phyloP scores from a whole-genome alignment of 2,888 invertebrate genomes.

The Darwinula stevensoni region DNA sequence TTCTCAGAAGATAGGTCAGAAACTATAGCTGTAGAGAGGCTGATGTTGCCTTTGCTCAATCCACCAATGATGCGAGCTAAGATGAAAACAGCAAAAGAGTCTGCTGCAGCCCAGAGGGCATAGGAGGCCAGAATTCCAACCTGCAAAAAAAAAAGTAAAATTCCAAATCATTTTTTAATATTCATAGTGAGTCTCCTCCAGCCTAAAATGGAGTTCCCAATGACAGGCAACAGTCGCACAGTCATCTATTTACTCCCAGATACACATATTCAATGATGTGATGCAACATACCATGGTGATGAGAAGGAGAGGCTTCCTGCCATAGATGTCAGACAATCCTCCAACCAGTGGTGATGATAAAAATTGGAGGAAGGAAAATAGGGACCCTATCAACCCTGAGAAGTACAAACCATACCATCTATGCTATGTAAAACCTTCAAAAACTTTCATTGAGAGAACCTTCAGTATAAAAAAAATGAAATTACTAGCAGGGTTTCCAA shows the following conservation, averaged over 20 bases:
- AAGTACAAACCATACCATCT: too few relatives aligned
- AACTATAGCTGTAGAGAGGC: constrained; percentile 75
- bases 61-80: constrained; percentile 76
- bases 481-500: too few relatives aligned
- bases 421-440: too few relatives aligned
- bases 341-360: constrained; percentile 77
- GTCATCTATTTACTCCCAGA: too few relatives aligned
- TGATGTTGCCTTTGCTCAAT: constrained; percentile 84
- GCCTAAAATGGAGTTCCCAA: too few relatives aligned
- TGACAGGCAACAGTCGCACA: too few relatives aligned
- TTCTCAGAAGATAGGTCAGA: constrained; percentile 60
- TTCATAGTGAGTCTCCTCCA: too few relatives aligned
- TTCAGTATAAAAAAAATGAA: not conserved
- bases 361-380: constrained; percentile 89
- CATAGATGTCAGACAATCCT: constrained; percentile 77
- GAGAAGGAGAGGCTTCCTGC: constrained; percentile 56
- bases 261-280: not conserved
- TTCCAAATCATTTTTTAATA: constrained; percentile 3
- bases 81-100: constrained; percentile 64
- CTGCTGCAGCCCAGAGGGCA: constrained; percentile 58
- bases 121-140: constrained; percentile 58
- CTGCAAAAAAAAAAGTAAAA: constrained; percentile 23
- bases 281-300: constrained; percentile 38
- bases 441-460: too few relatives aligned
- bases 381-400: constrained; percentile 56